Evolutionary conservation across 64 coral and sea anemone genomes (phyloP).

Genomic region (Porites australiensis): DNA sequence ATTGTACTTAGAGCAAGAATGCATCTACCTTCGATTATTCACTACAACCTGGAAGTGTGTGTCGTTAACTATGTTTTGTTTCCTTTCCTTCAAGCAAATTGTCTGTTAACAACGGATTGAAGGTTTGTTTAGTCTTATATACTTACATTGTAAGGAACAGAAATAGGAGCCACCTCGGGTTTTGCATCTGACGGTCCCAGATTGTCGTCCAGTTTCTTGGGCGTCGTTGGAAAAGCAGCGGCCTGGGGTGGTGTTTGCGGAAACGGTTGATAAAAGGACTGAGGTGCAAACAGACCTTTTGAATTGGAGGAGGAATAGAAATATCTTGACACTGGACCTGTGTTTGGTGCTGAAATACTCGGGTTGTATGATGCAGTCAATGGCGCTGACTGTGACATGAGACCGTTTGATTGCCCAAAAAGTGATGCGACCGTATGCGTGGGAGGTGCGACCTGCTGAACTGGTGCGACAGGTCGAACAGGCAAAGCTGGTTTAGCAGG

Average conservation of each 20-base stretch:
- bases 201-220: background rate
- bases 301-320: background rate
- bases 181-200: background rate
- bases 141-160: conserved; percentile 13
- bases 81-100: too few relatives aligned
- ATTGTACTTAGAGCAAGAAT: too few relatives aligned
- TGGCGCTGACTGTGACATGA: conserved; percentile 34
- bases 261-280: conserved; percentile 4
- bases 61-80: too few relatives aligned
- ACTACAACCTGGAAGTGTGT: too few relatives aligned
- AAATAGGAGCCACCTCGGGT: background rate
- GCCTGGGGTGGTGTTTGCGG: background rate
- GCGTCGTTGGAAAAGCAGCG: background rate
- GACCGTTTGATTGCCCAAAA: conserved; percentile 29
- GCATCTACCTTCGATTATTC: too few relatives aligned
- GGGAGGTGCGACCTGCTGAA: background rate
- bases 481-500: background rate
- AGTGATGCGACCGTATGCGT: background rate
- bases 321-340: conserved; percentile 19
- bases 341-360: background rate
- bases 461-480: background rate
- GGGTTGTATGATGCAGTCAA: conserved; percentile 17
- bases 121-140: background rate
- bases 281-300: background rate
- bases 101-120: too few relatives aligned